Evolutionary conservation across 1,140 invertebrate species (phyloP).

Genomic region (Teleogryllus occipitalis): DNA sequence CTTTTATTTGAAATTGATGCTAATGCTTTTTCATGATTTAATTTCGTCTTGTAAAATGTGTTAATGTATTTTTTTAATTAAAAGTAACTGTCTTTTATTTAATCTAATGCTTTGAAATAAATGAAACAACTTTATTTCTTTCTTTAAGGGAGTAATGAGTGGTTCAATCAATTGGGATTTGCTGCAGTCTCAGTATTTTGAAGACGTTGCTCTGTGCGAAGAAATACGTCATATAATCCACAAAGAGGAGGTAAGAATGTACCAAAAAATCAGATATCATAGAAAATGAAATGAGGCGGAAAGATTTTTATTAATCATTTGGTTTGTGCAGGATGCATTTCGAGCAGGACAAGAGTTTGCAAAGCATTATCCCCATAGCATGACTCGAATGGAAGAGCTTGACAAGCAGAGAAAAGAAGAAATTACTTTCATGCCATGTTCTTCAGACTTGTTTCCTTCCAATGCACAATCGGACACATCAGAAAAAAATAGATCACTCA

Average conservation of each 20-base stretch:
- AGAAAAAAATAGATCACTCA: neutral
- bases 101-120: too few species aligned
- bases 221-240: constrained; percentile 76
- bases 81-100: neutral
- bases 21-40: neutral
- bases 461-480: neutral
- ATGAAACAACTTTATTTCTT: neutral
- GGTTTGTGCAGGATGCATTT: constrained; percentile 52
- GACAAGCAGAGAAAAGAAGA: constrained; percentile 30
- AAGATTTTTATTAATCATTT: neutral
- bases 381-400: constrained; percentile 39
- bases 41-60: neutral
- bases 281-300: neutral
- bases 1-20: neutral
- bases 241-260: constrained; percentile 41
- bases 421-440: neutral
- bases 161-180: constrained; percentile 90
- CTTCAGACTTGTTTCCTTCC: neutral
- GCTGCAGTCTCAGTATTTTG: constrained; percentile 80
- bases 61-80: neutral
- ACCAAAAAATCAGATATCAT: neutral
- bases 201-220: constrained; percentile 70
- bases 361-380: constrained; percentile 56
- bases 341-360: constrained; percentile 74
- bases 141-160: constrained; percentile 80